phyloP scores from a whole-genome alignment of 2,797 vertebrate genomes.

The Pangasius larnaudii region DNA sequence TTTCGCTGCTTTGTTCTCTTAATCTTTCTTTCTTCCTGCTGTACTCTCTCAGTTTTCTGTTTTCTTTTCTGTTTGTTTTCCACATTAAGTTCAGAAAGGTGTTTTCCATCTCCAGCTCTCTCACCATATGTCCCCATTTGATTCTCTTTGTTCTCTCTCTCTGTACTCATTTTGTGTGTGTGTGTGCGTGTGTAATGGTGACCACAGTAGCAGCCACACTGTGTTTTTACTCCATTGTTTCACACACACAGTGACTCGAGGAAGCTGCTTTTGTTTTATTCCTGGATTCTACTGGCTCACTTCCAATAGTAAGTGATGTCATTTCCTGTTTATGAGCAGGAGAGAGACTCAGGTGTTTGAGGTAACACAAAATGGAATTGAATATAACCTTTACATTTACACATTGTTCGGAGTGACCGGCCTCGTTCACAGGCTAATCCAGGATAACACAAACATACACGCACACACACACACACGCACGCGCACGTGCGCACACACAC shows the following conservation, averaged over 20 bases:
- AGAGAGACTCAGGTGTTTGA: slow-evolving; percentile 20
- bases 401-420: neutral
- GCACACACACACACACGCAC: neutral
- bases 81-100: neutral
- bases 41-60: neutral
- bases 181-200: neutral
- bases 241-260: slow-evolving; percentile 45
- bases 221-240: slow-evolving; percentile 66
- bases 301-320: slow-evolving; percentile 73
- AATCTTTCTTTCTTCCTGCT: neutral
- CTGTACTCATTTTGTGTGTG: slow-evolving; percentile 5
- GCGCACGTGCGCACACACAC: neutral
- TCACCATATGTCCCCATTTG: slow-evolving; percentile 13
- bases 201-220: slow-evolving; percentile 25
- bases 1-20: neutral
- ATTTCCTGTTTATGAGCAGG: slow-evolving; percentile 76
- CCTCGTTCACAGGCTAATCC: neutral
- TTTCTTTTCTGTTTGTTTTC: neutral
- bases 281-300: slow-evolving; percentile 44
- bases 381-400: neutral
- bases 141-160: slow-evolving; percentile 16
- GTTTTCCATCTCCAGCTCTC: slow-evolving; percentile 6
- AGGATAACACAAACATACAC: neutral
- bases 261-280: slow-evolving; percentile 29
- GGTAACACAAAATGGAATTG: neutral